phyloP scores from a whole-genome alignment of 1,140 invertebrate genomes.

The Listronotus oregonensis region DNA sequence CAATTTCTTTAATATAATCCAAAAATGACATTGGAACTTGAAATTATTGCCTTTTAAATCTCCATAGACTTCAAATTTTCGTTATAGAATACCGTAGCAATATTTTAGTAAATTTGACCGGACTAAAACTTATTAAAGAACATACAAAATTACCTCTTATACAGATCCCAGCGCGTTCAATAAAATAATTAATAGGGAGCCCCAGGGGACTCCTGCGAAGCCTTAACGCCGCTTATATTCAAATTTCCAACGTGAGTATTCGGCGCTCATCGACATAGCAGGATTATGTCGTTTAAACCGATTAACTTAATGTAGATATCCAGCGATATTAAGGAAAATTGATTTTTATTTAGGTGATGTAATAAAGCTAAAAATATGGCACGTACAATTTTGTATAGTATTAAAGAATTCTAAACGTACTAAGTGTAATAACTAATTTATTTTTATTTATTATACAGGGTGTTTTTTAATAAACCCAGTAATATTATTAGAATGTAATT shows the following conservation, averaged over 20 bases:
- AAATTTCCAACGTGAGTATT: conserved; percentile 47
- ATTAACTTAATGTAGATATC: conserved; percentile 43
- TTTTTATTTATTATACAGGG: too few species aligned
- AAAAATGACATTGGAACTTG: too few species aligned
- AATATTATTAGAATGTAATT: too few species aligned
- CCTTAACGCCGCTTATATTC: conserved; percentile 46
- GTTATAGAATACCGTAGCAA: not conserved
- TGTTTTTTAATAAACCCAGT: too few species aligned
- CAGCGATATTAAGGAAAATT: conserved; percentile 36
- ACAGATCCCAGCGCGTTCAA: conserved; percentile 43
- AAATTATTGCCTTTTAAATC: too few species aligned
- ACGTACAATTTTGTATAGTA: too few species aligned
- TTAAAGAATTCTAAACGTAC: too few species aligned
- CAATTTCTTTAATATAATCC: too few species aligned
- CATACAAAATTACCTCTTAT: conserved; percentile 50
- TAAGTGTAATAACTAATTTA: too few species aligned
- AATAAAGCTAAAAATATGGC: too few species aligned
- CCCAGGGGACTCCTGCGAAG: conserved; percentile 41
- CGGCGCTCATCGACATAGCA: conserved; percentile 36
- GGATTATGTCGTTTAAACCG: conserved; percentile 46
- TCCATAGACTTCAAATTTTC: too few species aligned
- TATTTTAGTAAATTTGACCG: conserved; percentile 1
- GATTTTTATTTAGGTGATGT: conserved; percentile 23
- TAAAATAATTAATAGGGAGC: conserved; percentile 54
- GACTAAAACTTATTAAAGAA: conserved; percentile 39